Base-by-base conservation (phyloP, 2,797 vertebrate species). In the Coluber constrictor region DNA sequence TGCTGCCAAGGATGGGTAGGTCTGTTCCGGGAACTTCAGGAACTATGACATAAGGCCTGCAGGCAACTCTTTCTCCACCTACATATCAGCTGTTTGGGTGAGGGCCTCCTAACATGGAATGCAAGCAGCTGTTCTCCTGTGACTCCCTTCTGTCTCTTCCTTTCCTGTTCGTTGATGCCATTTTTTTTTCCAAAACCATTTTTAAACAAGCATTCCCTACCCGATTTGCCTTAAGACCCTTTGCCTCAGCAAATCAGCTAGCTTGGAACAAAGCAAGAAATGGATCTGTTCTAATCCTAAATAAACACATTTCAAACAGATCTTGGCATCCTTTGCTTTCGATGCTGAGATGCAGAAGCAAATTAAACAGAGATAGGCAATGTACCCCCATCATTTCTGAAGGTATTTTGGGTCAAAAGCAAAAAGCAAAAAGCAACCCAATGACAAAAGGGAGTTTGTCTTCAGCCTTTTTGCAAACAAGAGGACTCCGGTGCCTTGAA, bases 1-100 rank as follows among this genome's bases (percentile, higher is more conserved):
- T 51, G 25, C 0, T 1, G 0, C 0, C 0, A 92, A 70, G 66
- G 47, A 0, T 0, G 37, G 89, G 86, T 32, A 86, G 0, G 29
- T 89, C 88, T 74, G 92, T 93, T 92, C 90, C 20, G 0, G 16
- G 89, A 32, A 3, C 57, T 2, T 56, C 0, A 11, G 25, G 9
- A 37, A 1, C 3, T 0, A 0, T 2, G 74, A 12, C 95, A 92
- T 16, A 63, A 0, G 90, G 93, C 51, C 88, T 11, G 0, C 7
- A 32, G 0, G 32, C 16, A 9, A 60, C 6, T 0, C 54, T 86
- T 87, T n/a, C 56, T 23, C 90, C 92, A 1, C 93, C 94, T 93
- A 93, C 93, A 4, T 15, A 93, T 93, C 93, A 11, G 94, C 95
- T 93, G 93, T 89, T 8, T 23, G 86, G 63, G 91, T 47, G 88